Conservation (phyloP, 2,888 invertebrate species). For the Zhuqinia jingwanae region DNA sequence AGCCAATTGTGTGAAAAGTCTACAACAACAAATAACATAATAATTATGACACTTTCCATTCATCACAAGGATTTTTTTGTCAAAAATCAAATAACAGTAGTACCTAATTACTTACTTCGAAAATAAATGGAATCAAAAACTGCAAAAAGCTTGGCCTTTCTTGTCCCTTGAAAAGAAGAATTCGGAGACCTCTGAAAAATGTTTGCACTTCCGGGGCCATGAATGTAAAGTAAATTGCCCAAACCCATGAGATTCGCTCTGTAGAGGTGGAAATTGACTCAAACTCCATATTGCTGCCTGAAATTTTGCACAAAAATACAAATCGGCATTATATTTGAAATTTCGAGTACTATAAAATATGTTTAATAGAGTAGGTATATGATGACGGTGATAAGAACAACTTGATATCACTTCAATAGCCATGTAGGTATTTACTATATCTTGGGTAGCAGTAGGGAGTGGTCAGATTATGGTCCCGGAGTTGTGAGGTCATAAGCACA, state of each 20-base stretch:
- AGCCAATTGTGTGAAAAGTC: constrained; percentile 82
- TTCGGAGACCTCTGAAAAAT: constrained; percentile 79
- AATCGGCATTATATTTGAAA: background rate
- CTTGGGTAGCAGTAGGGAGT: constrained; percentile 83
- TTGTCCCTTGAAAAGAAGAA: constrained; percentile 79
- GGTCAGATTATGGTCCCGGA: constrained; percentile 81
- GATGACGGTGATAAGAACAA: background rate
- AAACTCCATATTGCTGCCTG: constrained; percentile 87
- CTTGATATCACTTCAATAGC: background rate
- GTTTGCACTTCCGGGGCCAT: constrained; percentile 80
- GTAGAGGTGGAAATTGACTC: constrained; percentile 73
- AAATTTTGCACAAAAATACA: background rate
- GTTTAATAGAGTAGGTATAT: background rate
- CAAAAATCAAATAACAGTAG: too few species aligned
- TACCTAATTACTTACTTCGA: constrained; percentile 78
- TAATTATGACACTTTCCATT: constrained; percentile 46
- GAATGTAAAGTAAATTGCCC: constrained; percentile 80
- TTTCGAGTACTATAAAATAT: background rate
- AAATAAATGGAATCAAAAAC: constrained; percentile 74
- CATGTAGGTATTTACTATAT: constrained; percentile 83
- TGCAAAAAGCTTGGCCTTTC: constrained; percentile 69
- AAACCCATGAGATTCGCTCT: constrained; percentile 80
- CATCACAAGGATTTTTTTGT: too few species aligned
- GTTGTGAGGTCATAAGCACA: constrained; percentile 81
- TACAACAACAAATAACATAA: constrained; percentile 80